Conservation (phyloP, 2,113 vertebrate species). For the Nothocercus julius region DNA sequence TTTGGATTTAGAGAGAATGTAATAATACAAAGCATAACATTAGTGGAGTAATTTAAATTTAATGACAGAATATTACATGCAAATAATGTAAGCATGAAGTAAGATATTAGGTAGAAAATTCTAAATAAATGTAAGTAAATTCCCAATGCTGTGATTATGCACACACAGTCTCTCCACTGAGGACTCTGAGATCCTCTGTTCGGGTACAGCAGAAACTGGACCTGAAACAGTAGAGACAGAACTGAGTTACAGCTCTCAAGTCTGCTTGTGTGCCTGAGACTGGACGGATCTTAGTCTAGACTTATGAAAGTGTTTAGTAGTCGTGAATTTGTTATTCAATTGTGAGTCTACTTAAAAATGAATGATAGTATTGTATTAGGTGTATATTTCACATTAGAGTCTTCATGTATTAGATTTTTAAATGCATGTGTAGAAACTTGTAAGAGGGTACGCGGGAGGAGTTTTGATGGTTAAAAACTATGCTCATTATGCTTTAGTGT, state of each 20-base stretch:
- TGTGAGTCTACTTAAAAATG: not conserved
- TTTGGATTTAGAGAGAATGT: not conserved
- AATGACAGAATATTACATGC: not conserved
- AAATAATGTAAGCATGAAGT: not conserved
- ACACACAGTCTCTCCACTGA: not conserved
- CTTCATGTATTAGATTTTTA: not conserved
- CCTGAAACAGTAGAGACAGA: not conserved
- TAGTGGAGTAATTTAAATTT: not conserved
- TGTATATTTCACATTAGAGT: not conserved
- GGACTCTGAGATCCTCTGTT: not conserved
- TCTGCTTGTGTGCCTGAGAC: not conserved
- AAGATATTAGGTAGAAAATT: not conserved
- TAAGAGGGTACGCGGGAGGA: not conserved
- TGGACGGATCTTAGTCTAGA: not conserved
- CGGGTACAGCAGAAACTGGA: not conserved
- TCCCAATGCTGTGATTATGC: not conserved
- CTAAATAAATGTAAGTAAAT: not conserved
- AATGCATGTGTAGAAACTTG: not conserved
- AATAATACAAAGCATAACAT: not conserved
- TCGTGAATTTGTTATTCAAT: not conserved
- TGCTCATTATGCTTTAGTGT: not conserved
- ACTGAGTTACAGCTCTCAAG: not conserved
- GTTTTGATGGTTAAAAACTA: not conserved
- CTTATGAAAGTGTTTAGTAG: not conserved
- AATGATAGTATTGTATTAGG: not conserved